Evolutionary conservation across 2,113 vertebrate genomes (phyloP).

Genomic region (Vimba vimba): DNA sequence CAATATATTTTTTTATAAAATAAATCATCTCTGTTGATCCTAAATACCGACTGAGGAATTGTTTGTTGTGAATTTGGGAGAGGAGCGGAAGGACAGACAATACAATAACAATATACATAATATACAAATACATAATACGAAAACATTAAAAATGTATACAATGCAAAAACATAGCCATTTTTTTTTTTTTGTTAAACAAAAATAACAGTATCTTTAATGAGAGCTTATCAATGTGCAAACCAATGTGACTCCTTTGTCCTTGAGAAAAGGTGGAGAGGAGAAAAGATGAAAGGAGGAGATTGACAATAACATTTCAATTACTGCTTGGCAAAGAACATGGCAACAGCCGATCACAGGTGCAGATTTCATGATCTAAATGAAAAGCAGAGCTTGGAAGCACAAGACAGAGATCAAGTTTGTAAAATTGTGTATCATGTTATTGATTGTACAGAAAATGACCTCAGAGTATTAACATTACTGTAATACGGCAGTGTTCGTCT

Average conservation of each 20-base stretch:
- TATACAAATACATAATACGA: not conserved
- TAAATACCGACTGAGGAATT: conserved; percentile 6
- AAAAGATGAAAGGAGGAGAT: not conserved
- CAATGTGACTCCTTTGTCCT: conserved; percentile 20
- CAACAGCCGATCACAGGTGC: conserved; percentile 7
- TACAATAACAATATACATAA: conserved; percentile 4
- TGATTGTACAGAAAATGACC: not conserved
- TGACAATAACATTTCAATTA: conserved; percentile 36
- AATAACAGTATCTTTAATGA: conserved; percentile 13
- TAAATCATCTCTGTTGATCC: conserved; percentile 32
- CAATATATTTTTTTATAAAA: conserved; percentile 27
- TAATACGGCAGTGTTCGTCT: not conserved
- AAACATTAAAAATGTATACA: not conserved
- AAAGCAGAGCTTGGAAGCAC: not conserved
- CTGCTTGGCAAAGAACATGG: not conserved
- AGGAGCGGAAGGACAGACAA: not conserved
- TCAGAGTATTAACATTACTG: not conserved
- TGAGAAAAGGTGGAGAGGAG: conserved; percentile 9
- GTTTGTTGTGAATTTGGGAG: conserved; percentile 22
- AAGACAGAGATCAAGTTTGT: not conserved
- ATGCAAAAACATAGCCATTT: not conserved
- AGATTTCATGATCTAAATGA: not conserved
- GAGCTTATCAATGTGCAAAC: not conserved
- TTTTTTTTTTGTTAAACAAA: conserved; percentile 1
- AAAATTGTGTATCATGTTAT: not conserved